These are phyloP conservation scores for Diphyllodes magnificus DNA, from an alignment of 2,113 vertebrate species.

Conservation along the genomic window DNA sequence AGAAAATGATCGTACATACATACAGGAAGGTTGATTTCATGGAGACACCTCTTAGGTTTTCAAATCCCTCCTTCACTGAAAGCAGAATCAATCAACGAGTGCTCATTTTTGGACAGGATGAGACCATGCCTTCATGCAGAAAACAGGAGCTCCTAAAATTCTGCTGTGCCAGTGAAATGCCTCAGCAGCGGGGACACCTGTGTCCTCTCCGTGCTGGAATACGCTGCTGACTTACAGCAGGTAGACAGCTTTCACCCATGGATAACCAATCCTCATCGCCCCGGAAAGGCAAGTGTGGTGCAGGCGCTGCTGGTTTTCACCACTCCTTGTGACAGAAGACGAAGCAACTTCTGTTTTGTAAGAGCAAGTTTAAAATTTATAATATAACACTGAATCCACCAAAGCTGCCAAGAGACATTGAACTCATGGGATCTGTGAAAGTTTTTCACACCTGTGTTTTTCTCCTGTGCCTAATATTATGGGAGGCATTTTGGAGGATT, in stretches of 20 bases:
- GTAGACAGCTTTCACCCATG: background rate
- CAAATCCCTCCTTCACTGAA: background rate
- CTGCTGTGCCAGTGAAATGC: background rate
- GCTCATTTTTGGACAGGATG: background rate
- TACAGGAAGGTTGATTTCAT: background rate
- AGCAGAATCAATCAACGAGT: background rate
- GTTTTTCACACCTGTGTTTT: conserved; percentile 68
- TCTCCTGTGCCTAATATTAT: conserved; percentile 65
- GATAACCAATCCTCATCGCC: background rate
- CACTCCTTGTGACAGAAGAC: background rate
- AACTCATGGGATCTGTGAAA: conserved; percentile 59
- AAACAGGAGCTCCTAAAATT: background rate
- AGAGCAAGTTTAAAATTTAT: conserved; percentile 37
- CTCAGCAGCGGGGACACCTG: background rate
- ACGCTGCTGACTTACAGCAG: background rate
- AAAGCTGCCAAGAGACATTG: conserved; percentile 61
- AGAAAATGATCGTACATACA: background rate
- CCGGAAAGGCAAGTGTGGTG: fast-evolving
- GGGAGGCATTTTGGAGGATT: conserved; percentile 64
- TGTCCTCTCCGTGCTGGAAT: background rate
- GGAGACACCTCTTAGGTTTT: background rate
- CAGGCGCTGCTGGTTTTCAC: fast-evolving
- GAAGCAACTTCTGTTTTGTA: background rate
- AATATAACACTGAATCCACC: conserved; percentile 15
- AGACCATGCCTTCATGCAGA: fast-evolving